These are phyloP conservation scores for Labeo calbasu DNA, from an alignment of 2,797 vertebrate species.

Conservation along the genomic window DNA sequence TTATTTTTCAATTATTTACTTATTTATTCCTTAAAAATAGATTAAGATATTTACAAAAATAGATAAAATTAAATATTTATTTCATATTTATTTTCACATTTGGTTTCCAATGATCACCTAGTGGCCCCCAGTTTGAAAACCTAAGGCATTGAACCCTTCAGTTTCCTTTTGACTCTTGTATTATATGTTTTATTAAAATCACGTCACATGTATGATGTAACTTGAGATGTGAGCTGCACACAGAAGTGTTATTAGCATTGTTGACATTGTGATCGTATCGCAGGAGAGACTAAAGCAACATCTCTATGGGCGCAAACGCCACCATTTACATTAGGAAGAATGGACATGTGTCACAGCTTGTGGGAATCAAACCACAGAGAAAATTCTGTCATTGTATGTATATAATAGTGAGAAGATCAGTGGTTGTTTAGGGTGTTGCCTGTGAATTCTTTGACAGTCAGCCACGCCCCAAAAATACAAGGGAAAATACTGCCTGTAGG, in stretches of 20 bases:
- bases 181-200: background rate
- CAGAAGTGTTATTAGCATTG: background rate
- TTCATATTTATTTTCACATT: background rate
- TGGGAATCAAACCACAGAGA: background rate
- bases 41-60: no score
- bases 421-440: background rate
- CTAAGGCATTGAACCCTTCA: background rate
- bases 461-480: background rate
- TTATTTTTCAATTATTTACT: background rate
- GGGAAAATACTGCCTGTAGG: background rate
- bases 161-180: background rate
- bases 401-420: background rate
- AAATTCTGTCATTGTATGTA: background rate
- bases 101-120: no score
- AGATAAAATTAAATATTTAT: no score
- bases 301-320: background rate
- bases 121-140: background rate
- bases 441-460: background rate
- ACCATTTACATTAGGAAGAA: background rate
- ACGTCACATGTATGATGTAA: background rate
- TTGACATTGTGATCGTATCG: background rate
- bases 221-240: background rate
- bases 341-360: background rate
- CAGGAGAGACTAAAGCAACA: background rate
- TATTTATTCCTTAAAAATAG: background rate